These are phyloP conservation scores for Babylonia areolata DNA, from an alignment of 1,140 invertebrate species.

Conservation along the genomic window DNA sequence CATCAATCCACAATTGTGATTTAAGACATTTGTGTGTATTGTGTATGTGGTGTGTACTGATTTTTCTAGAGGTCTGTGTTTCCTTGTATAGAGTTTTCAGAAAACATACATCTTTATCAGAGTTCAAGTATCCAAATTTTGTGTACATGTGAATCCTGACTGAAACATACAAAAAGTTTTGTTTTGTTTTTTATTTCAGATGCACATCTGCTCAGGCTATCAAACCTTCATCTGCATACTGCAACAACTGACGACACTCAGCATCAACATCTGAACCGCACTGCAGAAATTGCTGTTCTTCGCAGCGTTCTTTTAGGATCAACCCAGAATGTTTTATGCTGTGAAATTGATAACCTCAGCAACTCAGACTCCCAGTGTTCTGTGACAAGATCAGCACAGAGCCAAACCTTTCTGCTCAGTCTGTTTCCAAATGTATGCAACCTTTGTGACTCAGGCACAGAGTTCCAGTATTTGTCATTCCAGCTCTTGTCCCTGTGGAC, in stretches of 20 bases:
- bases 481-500: conserved; percentile 58
- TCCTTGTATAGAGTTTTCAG: not conserved
- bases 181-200: conserved; percentile 5
- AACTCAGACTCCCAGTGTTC: not conserved
- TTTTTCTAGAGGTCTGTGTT: not conserved
- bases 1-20: too few relatives aligned
- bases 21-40: too few relatives aligned
- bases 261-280: not conserved
- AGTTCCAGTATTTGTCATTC: conserved; percentile 62
- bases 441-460: conserved; percentile 50
- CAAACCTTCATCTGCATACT: not conserved
- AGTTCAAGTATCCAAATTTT: not conserved
- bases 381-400: not conserved
- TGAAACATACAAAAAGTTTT: not conserved
- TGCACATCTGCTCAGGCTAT: not conserved
- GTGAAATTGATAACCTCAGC: not conserved
- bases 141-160: not conserved
- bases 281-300: conserved; percentile 24
- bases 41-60: not conserved
- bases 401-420: conserved; percentile 26
- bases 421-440: conserved; percentile 43
- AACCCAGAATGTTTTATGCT: conserved; percentile 20
- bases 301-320: conserved; percentile 17
- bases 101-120: not conserved
- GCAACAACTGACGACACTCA: not conserved